These are phyloP conservation scores for Spilosoma lubricipeda DNA, from an alignment of 2,888 invertebrate genomes.

Conservation along the genomic window DNA sequence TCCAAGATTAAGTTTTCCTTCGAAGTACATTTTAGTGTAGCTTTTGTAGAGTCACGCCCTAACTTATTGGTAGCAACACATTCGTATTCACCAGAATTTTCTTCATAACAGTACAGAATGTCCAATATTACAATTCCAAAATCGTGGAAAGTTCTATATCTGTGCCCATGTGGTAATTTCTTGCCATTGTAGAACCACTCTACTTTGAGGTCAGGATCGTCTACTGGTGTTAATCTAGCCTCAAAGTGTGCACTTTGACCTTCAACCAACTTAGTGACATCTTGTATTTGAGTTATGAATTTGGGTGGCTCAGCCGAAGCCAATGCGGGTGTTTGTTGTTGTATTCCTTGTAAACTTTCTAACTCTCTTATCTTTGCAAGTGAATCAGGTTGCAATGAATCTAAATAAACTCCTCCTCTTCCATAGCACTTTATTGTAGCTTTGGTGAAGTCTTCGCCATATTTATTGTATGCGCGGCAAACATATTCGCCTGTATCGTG, in stretches of 20 bases:
- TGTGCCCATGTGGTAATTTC: constrained; percentile 96
- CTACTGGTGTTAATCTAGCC: constrained; percentile 96
- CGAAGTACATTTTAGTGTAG: constrained; percentile 94
- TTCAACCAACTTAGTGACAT: constrained; percentile 95
- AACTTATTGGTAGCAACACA: constrained; percentile 97
- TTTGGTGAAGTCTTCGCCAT: constrained; percentile 95
- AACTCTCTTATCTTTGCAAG: constrained; percentile 94
- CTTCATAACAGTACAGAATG: constrained; percentile 98
- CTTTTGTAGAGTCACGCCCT: constrained; percentile 94
- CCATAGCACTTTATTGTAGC: constrained; percentile 95
- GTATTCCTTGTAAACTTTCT: constrained; percentile 90
- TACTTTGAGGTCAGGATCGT: constrained; percentile 97
- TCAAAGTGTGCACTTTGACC: constrained; percentile 98
- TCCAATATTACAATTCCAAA: constrained; percentile 98
- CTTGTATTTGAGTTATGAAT: constrained; percentile 95
- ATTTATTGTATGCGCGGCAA: constrained; percentile 96
- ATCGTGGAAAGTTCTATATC: constrained; percentile 98
- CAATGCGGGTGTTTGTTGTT: constrained; percentile 87
- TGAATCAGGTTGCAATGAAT: constrained; percentile 96
- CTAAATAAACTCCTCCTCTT: constrained; percentile 94
- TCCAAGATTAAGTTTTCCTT: constrained; percentile 96
- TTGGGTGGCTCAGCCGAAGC: constrained; percentile 94
- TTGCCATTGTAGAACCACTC: constrained; percentile 98
- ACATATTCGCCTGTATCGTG: constrained; percentile 98
- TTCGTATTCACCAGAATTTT: constrained; percentile 97